A percentile compares a stretch with the other conserved stretches of the same genome.
These are phyloP conservation scores for Dromiciops gliroides DNA, from an alignment of 2,113 vertebrate genomes.

Conservation along the genomic window DNA sequence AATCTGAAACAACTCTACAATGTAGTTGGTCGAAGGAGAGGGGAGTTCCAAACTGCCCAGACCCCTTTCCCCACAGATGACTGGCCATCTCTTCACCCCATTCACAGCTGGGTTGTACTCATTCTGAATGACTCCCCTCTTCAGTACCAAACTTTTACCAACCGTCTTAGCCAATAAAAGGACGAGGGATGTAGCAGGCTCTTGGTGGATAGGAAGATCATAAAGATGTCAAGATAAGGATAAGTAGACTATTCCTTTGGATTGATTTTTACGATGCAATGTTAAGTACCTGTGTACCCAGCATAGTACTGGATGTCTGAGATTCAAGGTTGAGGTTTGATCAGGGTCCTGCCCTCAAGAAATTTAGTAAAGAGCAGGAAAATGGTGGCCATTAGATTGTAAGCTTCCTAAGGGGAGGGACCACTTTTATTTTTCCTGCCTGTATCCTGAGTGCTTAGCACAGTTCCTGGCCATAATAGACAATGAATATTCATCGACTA, in stretches of 20 bases:
- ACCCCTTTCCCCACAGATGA: neutral
- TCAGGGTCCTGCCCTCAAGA: neutral
- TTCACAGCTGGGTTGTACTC: neutral
- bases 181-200: neutral
- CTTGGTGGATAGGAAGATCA: neutral
- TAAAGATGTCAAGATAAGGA: neutral
- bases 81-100: neutral
- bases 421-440: neutral
- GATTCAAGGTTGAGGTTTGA: neutral
- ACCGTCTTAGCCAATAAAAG: neutral
- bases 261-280: neutral
- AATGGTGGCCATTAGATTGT: neutral
- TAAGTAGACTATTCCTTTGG: neutral
- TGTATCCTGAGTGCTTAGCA: neutral
- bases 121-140: neutral
- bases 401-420: neutral
- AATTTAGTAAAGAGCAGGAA: neutral
- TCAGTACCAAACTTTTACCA: neutral
- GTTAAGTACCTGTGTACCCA: neutral
- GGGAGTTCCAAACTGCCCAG: conserved; percentile 5
- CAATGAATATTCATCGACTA: neutral
- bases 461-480: neutral
- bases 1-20: conserved; percentile 77
- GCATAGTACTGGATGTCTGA: neutral
- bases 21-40: neutral